Conservation (phyloP, 1,140 invertebrate species). For the Drosophila punjabiensis region DNA sequence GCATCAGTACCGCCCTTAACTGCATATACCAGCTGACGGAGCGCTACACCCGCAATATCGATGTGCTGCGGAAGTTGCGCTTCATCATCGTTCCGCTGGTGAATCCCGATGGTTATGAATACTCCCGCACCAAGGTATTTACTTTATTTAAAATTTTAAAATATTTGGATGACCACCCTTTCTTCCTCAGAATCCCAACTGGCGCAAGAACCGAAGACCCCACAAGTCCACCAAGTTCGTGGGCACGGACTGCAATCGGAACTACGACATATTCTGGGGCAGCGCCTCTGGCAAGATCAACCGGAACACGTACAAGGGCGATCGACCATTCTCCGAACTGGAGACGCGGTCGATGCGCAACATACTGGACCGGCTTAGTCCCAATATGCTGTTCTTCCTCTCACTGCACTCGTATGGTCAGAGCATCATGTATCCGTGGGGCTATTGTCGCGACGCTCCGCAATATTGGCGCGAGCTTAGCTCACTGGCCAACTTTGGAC, state of each 20-base stretch:
- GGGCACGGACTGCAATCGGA: constrained; percentile 89
- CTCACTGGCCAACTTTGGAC: constrained; percentile 85
- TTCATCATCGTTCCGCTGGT: constrained; percentile 88
- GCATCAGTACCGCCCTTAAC: constrained; percentile 87
- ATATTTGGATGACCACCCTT: background rate
- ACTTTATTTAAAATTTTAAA: background rate
- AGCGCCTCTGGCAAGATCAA: constrained; percentile 87
- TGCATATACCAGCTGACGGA: constrained; percentile 87
- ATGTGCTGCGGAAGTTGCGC: constrained; percentile 87
- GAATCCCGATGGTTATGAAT: constrained; percentile 87
- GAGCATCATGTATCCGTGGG: constrained; percentile 88
- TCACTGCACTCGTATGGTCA: constrained; percentile 90
- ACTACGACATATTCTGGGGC: constrained; percentile 89
- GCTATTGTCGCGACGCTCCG: constrained; percentile 86
- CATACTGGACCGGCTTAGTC: constrained; percentile 86
- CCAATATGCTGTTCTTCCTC: constrained; percentile 88
- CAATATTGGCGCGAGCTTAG: constrained; percentile 61
- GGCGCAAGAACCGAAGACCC: constrained; percentile 86
- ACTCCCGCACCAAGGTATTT: constrained; percentile 74
- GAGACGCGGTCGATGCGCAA: constrained; percentile 89
- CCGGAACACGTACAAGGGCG: constrained; percentile 90
- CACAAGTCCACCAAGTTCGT: constrained; percentile 85
- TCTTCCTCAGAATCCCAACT: constrained; percentile 84
- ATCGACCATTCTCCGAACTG: constrained; percentile 90
- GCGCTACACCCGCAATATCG: constrained; percentile 80